A percentile compares a stretch with the other conserved stretches of the same genome.
phyloP scores from a whole-genome alignment of 2,113 vertebrate genomes.

The Nyctibius bracteatus region DNA sequence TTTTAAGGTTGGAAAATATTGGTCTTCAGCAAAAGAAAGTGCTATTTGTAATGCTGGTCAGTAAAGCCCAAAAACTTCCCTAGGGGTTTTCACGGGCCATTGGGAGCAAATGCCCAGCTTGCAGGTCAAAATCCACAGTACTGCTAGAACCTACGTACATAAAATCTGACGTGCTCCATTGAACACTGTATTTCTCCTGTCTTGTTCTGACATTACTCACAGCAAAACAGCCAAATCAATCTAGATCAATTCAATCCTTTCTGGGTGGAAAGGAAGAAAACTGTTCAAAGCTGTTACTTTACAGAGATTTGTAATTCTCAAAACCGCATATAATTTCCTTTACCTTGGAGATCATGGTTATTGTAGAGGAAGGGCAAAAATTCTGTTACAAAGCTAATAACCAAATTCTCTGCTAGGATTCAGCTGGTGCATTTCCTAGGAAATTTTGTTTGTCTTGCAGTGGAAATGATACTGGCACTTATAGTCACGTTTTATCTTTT shows the following conservation, averaged over 20 bases:
- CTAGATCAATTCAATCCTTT: slow-evolving; percentile 18
- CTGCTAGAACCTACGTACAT: slow-evolving; percentile 38
- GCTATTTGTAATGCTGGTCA: neutral
- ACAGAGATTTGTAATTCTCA: neutral
- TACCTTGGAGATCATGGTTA: neutral
- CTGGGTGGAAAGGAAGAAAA: neutral
- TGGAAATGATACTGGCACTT: neutral
- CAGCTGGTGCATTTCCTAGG: neutral
- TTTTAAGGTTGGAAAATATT: neutral
- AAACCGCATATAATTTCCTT: neutral
- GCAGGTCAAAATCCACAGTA: slow-evolving; percentile 49
- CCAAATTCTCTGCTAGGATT: neutral
- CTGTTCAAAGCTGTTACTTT: neutral
- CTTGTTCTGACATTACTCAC: slow-evolving; percentile 55
- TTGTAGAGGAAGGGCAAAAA: neutral
- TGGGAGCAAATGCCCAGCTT: slow-evolving; percentile 57
- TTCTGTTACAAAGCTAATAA: neutral
- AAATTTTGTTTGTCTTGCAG: neutral
- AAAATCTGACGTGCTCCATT: slow-evolving; percentile 54
- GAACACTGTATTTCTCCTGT: slow-evolving; percentile 32
- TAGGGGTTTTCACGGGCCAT: slow-evolving; percentile 44
- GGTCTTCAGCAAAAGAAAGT: neutral
- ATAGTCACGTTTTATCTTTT: neutral
- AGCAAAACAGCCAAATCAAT: slow-evolving; percentile 33
- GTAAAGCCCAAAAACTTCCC: slow-evolving; percentile 27